phyloP scores from a whole-genome alignment of 1,140 invertebrate species.

The Sminthurides bifidus region DNA sequence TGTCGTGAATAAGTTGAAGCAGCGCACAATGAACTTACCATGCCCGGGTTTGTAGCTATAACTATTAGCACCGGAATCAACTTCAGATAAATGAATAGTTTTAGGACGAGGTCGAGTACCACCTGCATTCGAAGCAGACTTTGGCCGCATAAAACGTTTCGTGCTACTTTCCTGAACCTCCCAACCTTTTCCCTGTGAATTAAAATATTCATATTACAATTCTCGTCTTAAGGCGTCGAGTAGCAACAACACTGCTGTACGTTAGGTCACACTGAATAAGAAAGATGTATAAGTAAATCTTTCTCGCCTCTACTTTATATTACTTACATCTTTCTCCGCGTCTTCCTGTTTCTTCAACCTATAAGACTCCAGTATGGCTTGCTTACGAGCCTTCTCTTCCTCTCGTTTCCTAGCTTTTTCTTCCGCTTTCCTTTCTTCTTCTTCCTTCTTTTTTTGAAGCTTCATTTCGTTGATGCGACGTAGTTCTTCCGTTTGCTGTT shows the following conservation, averaged over 20 bases:
- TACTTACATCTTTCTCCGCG: constrained; percentile 66
- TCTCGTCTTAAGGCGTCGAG: too few species aligned
- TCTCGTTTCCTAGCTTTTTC: constrained; percentile 73
- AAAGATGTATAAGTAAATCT: too few species aligned
- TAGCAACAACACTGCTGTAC: too few species aligned
- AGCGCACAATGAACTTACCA: constrained; percentile 1
- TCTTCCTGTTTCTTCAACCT: constrained; percentile 91
- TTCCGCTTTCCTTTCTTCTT: constrained; percentile 72
- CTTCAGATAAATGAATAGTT: constrained; percentile 56
- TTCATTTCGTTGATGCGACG: constrained; percentile 74
- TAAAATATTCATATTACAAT: constrained; percentile 5
- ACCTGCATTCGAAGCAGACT: constrained; percentile 19
- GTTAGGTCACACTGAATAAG: too few species aligned
- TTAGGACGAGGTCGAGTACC: constrained; percentile 59
- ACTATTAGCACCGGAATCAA: constrained; percentile 56
- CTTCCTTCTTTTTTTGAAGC: constrained; percentile 58
- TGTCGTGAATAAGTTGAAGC: not conserved
- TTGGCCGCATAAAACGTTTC: constrained; percentile 29
- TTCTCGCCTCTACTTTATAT: too few species aligned
- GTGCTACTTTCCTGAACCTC: constrained; percentile 31
- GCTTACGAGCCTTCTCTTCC: constrained; percentile 72
- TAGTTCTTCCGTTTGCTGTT: constrained; percentile 77
- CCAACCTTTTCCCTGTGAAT: constrained; percentile 23
- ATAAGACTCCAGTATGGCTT: constrained; percentile 45
- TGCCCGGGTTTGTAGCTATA: constrained; percentile 13